These are phyloP conservation scores for Trematocara stigmaticum DNA, from an alignment of 2,113 vertebrate genomes.

Conservation along the genomic window DNA sequence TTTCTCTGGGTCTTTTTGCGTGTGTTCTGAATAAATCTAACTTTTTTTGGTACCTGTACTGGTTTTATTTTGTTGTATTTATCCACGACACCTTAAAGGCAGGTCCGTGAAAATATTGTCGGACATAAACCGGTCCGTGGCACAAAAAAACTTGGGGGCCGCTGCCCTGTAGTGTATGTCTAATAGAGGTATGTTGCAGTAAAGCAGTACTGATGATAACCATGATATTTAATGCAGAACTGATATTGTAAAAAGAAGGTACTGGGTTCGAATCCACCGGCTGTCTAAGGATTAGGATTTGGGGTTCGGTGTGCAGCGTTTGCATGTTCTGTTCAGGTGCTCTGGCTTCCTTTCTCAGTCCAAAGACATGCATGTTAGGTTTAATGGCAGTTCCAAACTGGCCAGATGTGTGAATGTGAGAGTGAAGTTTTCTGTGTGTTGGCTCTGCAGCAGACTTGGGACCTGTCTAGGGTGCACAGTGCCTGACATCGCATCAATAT, in stretches of 20 bases:
- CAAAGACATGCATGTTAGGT: neutral
- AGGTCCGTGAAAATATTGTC: neutral
- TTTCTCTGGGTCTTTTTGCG: neutral
- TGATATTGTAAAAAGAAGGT: neutral
- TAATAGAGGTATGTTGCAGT: neutral
- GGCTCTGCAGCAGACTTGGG: accelerated
- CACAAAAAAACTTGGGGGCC: accelerated
- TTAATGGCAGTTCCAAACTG: neutral
- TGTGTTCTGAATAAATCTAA: neutral
- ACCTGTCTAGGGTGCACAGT: neutral
- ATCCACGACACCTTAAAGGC: neutral
- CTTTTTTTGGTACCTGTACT: neutral
- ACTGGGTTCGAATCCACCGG: accelerated
- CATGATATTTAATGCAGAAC: neutral
- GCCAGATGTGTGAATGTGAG: neutral
- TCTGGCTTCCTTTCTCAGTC: neutral
- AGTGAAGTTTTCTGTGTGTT: neutral
- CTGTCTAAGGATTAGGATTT: neutral
- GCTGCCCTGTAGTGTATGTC: neutral
- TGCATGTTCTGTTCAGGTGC: neutral
- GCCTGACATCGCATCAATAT: neutral
- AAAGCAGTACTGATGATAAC: neutral
- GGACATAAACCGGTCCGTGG: neutral
- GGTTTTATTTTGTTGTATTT: neutral
- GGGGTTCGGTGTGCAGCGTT: neutral